These are phyloP conservation scores for roundworm (Caenorhabditis elegans) DNA, from an alignment of 1,140 invertebrate species.

Conservation along the genomic window DNA sequence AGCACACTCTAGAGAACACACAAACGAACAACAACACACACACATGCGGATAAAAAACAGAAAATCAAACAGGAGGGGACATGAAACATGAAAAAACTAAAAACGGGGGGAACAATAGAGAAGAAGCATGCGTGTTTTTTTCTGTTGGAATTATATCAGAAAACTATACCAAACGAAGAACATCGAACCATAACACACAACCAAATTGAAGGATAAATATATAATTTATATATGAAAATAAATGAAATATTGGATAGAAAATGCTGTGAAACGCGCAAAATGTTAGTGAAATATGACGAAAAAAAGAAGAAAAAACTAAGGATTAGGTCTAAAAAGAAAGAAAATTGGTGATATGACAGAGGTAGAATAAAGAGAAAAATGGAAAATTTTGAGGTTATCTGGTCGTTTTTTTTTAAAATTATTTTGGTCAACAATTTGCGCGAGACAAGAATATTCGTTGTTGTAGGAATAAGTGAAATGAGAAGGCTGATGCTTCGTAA, in stretches of 20 bases:
- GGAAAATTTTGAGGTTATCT: not conserved
- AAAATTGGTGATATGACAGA: not conserved
- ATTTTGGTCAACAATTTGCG: not conserved
- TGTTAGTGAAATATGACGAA: not conserved
- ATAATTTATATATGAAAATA: not conserved
- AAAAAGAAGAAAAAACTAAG: not conserved
- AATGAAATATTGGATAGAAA: not conserved
- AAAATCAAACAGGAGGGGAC: not conserved
- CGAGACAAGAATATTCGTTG: not conserved
- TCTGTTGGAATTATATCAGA: not conserved
- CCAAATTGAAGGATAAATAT: not conserved
- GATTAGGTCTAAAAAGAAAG: not conserved
- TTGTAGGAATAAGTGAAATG: not conserved
- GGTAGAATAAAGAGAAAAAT: not conserved
- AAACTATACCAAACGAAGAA: slow-evolving; percentile 12
- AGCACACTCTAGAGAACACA: slow-evolving; percentile 7
- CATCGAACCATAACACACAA: slow-evolving; percentile 26
- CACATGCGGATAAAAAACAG: not conserved
- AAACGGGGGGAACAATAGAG: not conserved
- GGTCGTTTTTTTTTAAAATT: not conserved
- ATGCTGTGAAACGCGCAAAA: not conserved
- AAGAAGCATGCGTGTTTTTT: not conserved
- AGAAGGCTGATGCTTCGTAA: not conserved
- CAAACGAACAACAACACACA: not conserved
- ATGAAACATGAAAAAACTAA: not conserved